Conservation (phyloP, 2,797 vertebrate genomes). For the Arrhamphus sclerolepis region DNA sequence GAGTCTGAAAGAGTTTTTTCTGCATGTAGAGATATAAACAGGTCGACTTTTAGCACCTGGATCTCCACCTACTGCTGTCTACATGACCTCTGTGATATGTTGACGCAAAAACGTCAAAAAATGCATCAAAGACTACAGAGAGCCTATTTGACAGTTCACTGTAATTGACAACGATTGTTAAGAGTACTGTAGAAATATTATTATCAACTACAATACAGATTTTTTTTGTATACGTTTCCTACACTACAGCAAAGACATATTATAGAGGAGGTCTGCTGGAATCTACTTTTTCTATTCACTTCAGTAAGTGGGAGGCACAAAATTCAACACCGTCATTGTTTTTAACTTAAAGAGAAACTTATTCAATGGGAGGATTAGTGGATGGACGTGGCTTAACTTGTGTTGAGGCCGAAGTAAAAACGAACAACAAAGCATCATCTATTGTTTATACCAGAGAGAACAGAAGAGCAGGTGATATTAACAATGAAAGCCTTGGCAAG, state of each 20-base stretch:
- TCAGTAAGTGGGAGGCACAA: conserved; percentile 49
- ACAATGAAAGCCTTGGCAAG: conserved; percentile 38
- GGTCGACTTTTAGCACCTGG: background rate
- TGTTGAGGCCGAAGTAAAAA: conserved; percentile 55
- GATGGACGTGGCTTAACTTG: conserved; percentile 21
- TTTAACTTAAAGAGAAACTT: conserved; percentile 18
- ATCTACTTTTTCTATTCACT: conserved; percentile 44
- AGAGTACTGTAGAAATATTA: conserved; percentile 50
- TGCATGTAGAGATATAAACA: conserved; percentile 35
- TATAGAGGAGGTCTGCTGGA: conserved; percentile 22
- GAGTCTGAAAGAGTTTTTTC: background rate
- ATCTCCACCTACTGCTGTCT: conserved; percentile 26
- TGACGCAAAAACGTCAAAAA: conserved; percentile 46
- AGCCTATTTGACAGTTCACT: conserved; percentile 28
- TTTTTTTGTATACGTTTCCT: conserved; percentile 41
- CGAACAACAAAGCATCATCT: background rate
- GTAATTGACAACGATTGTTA: conserved; percentile 49
- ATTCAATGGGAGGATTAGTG: too few relatives aligned
- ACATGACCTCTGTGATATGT: conserved; percentile 40
- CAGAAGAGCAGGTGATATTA: conserved; percentile 38
- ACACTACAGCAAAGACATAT: conserved; percentile 52
- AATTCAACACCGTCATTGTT: conserved; percentile 41
- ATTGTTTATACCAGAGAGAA: background rate
- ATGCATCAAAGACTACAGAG: conserved; percentile 48
- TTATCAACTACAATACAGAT: conserved; percentile 53